Base-by-base conservation (phyloP, 2,113 vertebrate species). In the Platichthys flesus region DNA sequence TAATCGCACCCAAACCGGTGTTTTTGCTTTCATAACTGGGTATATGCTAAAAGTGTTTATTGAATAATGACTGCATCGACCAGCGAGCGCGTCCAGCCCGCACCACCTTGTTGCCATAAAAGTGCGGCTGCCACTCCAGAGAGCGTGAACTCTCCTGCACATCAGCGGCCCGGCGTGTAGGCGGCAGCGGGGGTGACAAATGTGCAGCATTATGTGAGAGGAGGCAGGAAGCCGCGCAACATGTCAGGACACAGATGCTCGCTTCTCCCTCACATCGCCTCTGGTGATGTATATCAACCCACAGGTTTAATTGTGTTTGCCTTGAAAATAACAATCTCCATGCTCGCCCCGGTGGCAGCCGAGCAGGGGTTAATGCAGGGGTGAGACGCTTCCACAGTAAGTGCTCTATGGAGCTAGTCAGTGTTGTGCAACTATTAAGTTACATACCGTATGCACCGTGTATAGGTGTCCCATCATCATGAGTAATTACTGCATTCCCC, bases 261-360 rank as follows among this genome's bases (percentile, higher is more conserved):
- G 76, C 83, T 59, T 86, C 85, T 85, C 85, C 63, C 84, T 83
- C 82, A 76, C 61, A 79, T 57, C 10, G 69, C 79, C 76, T 78
- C 80, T 59, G 58, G 66, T 86, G 75, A 87, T 86, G 84, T 61
- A 42, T 79, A 79, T 85, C 90, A 88, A 24, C 91, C 90, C 91
- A 93, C 91, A 66, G 85, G 65, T 89, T 90, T 92, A 91, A 91
- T 93, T 90, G 83, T 85, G 83, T 88, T 91, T 90, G 83, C 81
- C 69, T 74, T 74, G 83, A 67, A 87, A 82, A 84, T 76, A 81
- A 78, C 76, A 64, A 47, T 85, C 69, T 83, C 62, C 7, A 10
- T 55, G 62, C 67, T 67, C 7, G 26, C 52, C 68, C 67, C 79
- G 61, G 69, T 78, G 77, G 65, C 20, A 18, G 85, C 77, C 67